Conservation (phyloP, 2,797 vertebrate genomes). For the Mycteria americana region DNA sequence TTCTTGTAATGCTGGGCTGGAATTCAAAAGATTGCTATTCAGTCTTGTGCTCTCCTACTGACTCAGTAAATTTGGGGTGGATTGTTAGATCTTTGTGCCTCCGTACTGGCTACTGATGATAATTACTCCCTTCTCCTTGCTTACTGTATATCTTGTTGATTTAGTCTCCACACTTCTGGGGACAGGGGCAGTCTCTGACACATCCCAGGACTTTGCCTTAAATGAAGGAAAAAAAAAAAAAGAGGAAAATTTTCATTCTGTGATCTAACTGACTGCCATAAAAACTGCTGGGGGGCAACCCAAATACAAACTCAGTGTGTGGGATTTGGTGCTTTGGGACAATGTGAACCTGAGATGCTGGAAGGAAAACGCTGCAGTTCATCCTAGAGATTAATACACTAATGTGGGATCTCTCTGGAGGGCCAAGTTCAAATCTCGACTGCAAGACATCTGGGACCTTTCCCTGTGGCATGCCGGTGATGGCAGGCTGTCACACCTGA, state of each 20-base stretch:
- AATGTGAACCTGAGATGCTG: not conserved
- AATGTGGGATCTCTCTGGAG: not conserved
- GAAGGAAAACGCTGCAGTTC: not conserved
- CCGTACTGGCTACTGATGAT: not conserved
- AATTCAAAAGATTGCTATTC: not conserved
- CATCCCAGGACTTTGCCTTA: not conserved
- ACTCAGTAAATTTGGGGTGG: not conserved
- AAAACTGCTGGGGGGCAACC: not conserved
- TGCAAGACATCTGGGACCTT: not conserved
- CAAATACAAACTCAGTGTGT: not conserved
- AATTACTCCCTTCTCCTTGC: not conserved
- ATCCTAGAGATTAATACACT: not conserved
- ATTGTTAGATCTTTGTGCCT: not conserved
- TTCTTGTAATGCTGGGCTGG: not conserved
- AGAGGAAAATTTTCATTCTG: not conserved
- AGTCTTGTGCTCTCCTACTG: not conserved
- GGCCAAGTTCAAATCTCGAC: not conserved
- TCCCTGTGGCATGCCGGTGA: rapidly evolving
- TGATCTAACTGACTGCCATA: not conserved
- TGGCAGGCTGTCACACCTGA: not conserved
- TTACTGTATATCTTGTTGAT: not conserved
- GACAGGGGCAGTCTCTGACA: not conserved
- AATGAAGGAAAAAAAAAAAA: rapidly evolving
- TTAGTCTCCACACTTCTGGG: not conserved
- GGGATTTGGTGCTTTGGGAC: not conserved